These are phyloP conservation scores for Carlito syrichta DNA, from an alignment of 2,113 vertebrate genomes.

Conservation along the genomic window DNA sequence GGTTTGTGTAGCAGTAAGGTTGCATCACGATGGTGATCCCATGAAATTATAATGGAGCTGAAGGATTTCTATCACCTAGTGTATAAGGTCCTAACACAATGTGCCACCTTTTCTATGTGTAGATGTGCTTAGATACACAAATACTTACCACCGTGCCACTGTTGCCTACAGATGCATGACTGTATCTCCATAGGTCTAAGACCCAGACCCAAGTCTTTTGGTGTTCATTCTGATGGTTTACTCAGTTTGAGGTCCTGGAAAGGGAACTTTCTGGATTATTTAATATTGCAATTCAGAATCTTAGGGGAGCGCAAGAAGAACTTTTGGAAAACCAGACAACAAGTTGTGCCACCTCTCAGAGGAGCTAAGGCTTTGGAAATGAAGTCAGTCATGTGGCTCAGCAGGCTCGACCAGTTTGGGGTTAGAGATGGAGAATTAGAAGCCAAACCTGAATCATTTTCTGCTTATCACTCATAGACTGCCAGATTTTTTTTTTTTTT, in stretches of 20 bases:
- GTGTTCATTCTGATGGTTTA: background rate
- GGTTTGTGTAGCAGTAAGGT: background rate
- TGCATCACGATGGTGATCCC: background rate
- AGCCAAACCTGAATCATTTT: conserved; percentile 72
- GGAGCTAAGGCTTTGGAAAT: background rate
- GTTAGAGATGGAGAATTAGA: conserved; percentile 27
- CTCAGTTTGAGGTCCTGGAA: background rate
- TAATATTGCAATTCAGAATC: background rate
- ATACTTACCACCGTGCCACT: background rate
- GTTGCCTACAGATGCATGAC: background rate
- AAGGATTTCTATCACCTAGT: background rate
- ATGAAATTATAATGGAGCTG: background rate
- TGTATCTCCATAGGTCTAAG: background rate
- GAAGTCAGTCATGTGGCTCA: background rate
- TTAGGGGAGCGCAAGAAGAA: background rate
- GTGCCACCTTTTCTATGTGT: background rate
- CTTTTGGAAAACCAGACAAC: background rate
- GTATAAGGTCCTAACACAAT: background rate
- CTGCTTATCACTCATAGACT: conserved; percentile 58
- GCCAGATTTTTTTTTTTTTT: conserved; percentile 52
- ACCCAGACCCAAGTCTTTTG: background rate
- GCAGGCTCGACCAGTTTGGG: background rate
- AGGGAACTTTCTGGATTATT: background rate
- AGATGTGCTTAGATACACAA: background rate
- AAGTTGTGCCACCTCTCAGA: accelerated